These are phyloP conservation scores for Hirudinaria manillensis DNA, from an alignment of 2,888 invertebrate species.

Conservation along the genomic window DNA sequence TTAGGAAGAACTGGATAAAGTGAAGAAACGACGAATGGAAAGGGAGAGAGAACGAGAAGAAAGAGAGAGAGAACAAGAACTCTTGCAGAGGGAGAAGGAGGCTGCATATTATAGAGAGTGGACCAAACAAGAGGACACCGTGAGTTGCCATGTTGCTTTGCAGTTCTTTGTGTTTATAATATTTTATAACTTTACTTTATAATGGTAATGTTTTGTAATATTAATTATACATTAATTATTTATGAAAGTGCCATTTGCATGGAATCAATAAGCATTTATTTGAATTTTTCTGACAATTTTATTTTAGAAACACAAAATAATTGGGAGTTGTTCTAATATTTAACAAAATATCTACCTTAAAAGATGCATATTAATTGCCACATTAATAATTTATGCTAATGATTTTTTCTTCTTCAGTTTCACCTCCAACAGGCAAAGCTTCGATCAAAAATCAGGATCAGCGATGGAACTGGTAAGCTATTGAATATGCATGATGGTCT, in stretches of 20 bases:
- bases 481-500: not conserved
- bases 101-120: slow-evolving; percentile 85
- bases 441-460: slow-evolving; percentile 86
- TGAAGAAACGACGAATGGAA: slow-evolving; percentile 81
- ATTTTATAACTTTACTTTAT: not conserved
- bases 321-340: too few relatives aligned
- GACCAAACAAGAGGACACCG: slow-evolving; percentile 85
- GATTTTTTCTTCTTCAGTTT: slow-evolving; percentile 61
- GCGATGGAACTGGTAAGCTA: slow-evolving; percentile 73
- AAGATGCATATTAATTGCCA: too few relatives aligned
- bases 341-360: too few relatives aligned
- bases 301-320: too few relatives aligned
- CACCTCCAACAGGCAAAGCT: slow-evolving; percentile 91
- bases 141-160: slow-evolving; percentile 40
- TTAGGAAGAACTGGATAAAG: slow-evolving; percentile 78
- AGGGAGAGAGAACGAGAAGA: slow-evolving; percentile 60
- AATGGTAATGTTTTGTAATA: too few relatives aligned
- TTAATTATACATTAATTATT: too few relatives aligned
- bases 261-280: too few relatives aligned
- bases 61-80: slow-evolving; percentile 55
- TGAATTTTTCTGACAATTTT: too few relatives aligned
- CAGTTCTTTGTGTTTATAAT: slow-evolving; percentile 11
- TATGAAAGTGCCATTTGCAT: too few relatives aligned
- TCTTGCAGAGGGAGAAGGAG: slow-evolving; percentile 77
- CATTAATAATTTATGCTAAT: not conserved